Evolutionary conservation across 2,797 vertebrate genomes (phyloP), one percentile per base, ranked within the genome.

Genomic region (Etheostoma nigrum): DNA sequence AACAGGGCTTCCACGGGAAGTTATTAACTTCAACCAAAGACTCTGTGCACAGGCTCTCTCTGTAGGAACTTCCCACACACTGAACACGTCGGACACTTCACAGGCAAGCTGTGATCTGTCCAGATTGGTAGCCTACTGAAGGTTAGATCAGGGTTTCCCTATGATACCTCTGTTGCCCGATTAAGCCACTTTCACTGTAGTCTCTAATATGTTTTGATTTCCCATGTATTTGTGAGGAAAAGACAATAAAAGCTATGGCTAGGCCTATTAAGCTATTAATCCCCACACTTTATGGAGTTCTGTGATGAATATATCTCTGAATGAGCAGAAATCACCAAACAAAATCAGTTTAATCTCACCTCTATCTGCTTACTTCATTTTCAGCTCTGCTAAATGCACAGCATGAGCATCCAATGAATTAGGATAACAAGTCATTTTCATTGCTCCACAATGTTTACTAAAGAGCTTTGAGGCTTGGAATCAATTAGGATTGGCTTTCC

Each of bases 401-500:
- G 88, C 74, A 60, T 81, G 86, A 91, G 84, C 84, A 76, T 94
- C 92, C 91, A 91, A 89, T 95, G 89, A 94, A 94, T 94, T 92
- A 94, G 90, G 89, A 93, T 92, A 93, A 93, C 91, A 94, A 95
- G 93, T 95, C 83, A 91, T 95, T 95, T 94, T 94, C 91, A 91
- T 92, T 94, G 91, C 92, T 91, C 89, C 89, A 81, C 92, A 86
- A 92, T 95, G 93, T 95, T 95, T 95, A 94, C 93, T 91, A 91
- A 95, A 94, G 93, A 92, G 94, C 91, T 95, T 93, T 93, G 92
- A 95, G 94, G 93, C 92, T 95, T 95, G 94, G 94, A 95, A 95
- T 95, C 94, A 95, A 95, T 96, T 95, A 96, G 93, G 93, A 93
- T 92, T 94, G 92, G 93, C 92, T 95, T 95, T 95, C 93, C 88